Evolutionary conservation across 2,888 invertebrate genomes (phyloP), one percentile per base, ranked within the genome.

Genomic region (Willowsia nigromaculata): DNA sequence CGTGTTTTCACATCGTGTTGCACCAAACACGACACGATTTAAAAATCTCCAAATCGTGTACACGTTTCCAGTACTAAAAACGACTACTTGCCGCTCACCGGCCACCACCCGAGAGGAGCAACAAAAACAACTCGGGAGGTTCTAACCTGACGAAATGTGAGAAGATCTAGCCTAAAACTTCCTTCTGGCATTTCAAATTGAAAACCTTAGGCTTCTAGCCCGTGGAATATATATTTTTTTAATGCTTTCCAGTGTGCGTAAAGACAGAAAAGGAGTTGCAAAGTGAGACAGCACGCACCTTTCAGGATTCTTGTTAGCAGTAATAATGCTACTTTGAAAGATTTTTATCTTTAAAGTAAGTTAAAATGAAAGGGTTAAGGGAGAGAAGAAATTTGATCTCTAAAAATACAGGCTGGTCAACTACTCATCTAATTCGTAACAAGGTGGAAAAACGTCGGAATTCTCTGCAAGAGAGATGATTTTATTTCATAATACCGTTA

Each of bases 121-220:
- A n/a, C n/a, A n/a, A n/a, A 43, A 50, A 15, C 83, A 53, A 43
- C 71, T 74, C 22, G 6, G 43, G 25, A 71, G 43, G 27, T 27
- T 13, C 11, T 43, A 71, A 47, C 50, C 18, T 68, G 59, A 85
- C 74, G 85, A 85, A 85, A 85, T 83, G 37, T 76, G 85, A 76
- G 56, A 25, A 84, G 56, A 62, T 5, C 50, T 82, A 3, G 37
- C 40, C 40, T n/a, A n/a, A n/a, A 18, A 18, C 2, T 22, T 11
- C 18, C 37, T 7, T 0, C 25, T n/a, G 22, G 18, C 68, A 37
- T 25, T 9, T 71, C 47, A 43, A 40, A 15, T 18, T 9, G 22
- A 43, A 18, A 71, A 74, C n/a, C n/a, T n/a, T n/a, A 50, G 78
- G 50, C 27, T 76, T 22, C 50, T 25, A n/a, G n/a, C n/a, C n/a